Conservation (phyloP, 30 jellyfish, hydroid and myxozoan genomes). For the Turritopsis rubra region DNA sequence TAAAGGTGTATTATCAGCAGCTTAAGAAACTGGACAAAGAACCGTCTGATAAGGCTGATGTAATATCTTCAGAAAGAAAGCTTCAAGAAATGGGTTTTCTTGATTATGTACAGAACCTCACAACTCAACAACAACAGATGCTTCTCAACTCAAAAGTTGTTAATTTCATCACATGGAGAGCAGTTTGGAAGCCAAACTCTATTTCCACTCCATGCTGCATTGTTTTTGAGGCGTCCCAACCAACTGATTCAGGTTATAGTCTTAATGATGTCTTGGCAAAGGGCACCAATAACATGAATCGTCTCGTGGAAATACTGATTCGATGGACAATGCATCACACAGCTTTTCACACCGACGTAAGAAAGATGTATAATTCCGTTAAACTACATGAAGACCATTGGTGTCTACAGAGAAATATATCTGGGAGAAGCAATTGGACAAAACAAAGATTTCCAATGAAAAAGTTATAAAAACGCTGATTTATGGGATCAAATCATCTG, state of each 20-base stretch:
- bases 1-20: not conserved
- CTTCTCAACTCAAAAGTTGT: not conserved
- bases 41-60: not conserved
- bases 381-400: constrained; percentile 11
- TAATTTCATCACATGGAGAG: not conserved
- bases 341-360: constrained; percentile 19
- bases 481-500: constrained; percentile 23
- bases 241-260: constrained; percentile 1
- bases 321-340: constrained; percentile 31
- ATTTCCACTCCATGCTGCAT: not conserved
- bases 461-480: constrained; percentile 27
- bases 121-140: not conserved
- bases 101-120: constrained; percentile 1
- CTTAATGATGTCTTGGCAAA: constrained; percentile 5
- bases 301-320: constrained; percentile 22
- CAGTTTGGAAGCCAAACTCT: not conserved
- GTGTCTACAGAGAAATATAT: constrained; percentile 20
- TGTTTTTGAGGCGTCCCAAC: constrained; percentile 29
- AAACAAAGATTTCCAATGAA: not conserved
- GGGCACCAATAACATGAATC: constrained; percentile 16
- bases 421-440: constrained; percentile 26
- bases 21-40: not conserved
- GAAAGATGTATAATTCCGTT: constrained; percentile 32
- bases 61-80: not conserved
- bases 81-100: not conserved